Conservation (phyloP, 2,888 invertebrate genomes). For the Spodoptera exigua region DNA sequence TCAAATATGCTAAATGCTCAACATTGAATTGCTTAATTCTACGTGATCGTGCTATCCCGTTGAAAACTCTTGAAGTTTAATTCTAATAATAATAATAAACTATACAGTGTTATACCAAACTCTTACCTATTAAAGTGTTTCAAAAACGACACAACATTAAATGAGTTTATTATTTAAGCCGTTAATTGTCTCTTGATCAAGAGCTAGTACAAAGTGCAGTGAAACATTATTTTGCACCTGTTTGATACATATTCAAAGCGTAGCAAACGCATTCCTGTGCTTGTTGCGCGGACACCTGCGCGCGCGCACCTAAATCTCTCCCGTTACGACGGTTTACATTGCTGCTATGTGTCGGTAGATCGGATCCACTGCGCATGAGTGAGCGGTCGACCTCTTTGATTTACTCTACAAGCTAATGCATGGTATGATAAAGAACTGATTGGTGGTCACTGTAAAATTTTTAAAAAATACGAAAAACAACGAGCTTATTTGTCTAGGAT, state of each 20-base stretch:
- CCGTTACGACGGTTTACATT: slow-evolving; percentile 57
- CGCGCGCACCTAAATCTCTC: slow-evolving; percentile 56
- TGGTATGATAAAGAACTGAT: too few species aligned
- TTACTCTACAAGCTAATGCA: slow-evolving; percentile 4
- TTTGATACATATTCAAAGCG: slow-evolving; percentile 48
- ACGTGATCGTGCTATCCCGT: slow-evolving; percentile 20
- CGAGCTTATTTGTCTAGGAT: too few species aligned
- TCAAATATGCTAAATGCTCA: slow-evolving; percentile 43
- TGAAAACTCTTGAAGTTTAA: slow-evolving; percentile 7
- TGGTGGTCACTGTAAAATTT: background rate
- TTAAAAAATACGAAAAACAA: too few species aligned
- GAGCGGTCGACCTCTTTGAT: slow-evolving; percentile 38
- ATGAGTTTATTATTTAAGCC: slow-evolving; percentile 18
- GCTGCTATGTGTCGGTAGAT: slow-evolving; percentile 23
- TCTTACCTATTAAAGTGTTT: slow-evolving; percentile 12
- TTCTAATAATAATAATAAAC: slow-evolving; percentile 21
- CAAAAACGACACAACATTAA: background rate
- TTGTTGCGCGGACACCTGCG: slow-evolving; percentile 55
- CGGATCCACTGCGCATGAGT: slow-evolving; percentile 39
- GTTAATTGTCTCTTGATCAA: slow-evolving; percentile 7
- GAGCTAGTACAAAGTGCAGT: slow-evolving; percentile 14
- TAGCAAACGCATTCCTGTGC: slow-evolving; percentile 42
- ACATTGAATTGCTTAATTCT: slow-evolving; percentile 50
- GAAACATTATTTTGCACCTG: slow-evolving; percentile 34
- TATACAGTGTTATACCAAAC: slow-evolving; percentile 27